A percentile compares a stretch with the other conserved stretches of the same genome.
Conservation (phyloP, 2,888 invertebrate genomes). For the Sphecodes monilicornis region DNA sequence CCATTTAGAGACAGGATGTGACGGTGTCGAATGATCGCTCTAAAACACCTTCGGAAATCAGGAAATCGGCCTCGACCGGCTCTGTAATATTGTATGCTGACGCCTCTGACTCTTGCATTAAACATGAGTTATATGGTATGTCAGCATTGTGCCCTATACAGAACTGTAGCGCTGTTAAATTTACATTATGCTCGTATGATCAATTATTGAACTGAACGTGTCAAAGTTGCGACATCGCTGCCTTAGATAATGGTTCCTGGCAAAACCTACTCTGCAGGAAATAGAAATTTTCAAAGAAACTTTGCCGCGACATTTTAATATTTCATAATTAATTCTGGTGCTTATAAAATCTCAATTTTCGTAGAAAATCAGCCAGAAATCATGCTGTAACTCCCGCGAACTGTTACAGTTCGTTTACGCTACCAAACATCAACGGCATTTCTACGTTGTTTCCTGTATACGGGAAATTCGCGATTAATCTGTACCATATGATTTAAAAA, state of each 20-base stretch:
- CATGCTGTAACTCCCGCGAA: not conserved
- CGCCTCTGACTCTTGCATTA: conserved; percentile 69
- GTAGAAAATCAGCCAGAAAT: not conserved
- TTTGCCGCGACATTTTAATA: not conserved
- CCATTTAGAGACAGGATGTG: conserved; percentile 42
- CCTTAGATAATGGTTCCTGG: conserved; percentile 11
- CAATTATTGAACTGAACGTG: conserved; percentile 72
- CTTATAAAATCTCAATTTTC: not conserved
- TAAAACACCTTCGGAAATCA: conserved; percentile 60
- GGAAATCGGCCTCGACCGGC: conserved; percentile 53
- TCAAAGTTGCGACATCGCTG: not conserved
- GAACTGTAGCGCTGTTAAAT: conserved; percentile 68
- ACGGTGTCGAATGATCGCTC: conserved; percentile 40
- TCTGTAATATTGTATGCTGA: conserved; percentile 67
- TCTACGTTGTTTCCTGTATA: not conserved
- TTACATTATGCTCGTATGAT: conserved; percentile 76
- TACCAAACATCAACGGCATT: not conserved
- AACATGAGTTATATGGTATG: conserved; percentile 72
- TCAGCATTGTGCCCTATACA: conserved; percentile 71
- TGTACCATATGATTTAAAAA: too few species aligned
- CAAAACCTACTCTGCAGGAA: not conserved
- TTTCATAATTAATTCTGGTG: not conserved
- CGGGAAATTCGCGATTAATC: too few species aligned
- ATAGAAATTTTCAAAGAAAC: not conserved
- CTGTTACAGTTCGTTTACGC: not conserved